Percentiles rank a stretch among this genome's conserved stretches.
phyloP scores from a whole-genome alignment of 2,113 vertebrate genomes.

The Microcebus jonahi region DNA sequence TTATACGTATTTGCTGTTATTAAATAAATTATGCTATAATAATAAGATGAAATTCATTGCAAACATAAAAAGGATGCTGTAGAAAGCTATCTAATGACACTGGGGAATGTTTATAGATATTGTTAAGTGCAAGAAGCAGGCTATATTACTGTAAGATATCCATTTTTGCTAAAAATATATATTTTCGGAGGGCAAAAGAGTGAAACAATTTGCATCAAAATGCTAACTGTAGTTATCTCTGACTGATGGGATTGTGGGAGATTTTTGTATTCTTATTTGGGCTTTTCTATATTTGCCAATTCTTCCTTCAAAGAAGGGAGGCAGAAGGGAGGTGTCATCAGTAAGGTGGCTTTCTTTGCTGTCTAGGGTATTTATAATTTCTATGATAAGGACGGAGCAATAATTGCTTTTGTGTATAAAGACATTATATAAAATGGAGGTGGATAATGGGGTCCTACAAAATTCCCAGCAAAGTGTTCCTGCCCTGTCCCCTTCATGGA shows the following conservation, averaged over 20 bases:
- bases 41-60: slow-evolving; percentile 55
- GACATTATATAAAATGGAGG: neutral
- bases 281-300: neutral
- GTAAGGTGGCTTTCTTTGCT: neutral
- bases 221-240: neutral
- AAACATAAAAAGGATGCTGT: slow-evolving; percentile 45
- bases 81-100: slow-evolving; percentile 22
- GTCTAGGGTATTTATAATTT: neutral
- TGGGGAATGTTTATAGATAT: slow-evolving; percentile 54
- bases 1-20: slow-evolving; percentile 62
- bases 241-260: neutral
- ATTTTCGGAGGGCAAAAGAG: neutral
- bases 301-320: neutral
- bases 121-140: slow-evolving; percentile 39
- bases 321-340: neutral
- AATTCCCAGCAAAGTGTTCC: neutral
- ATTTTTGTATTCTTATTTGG: slow-evolving; percentile 13
- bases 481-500: neutral
- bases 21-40: slow-evolving; percentile 66
- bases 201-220: neutral
- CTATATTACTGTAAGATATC: neutral
- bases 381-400: neutral
- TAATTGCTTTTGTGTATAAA: neutral
- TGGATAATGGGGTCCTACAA: neutral
- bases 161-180: slow-evolving; percentile 18